A percentile compares a stretch with the other conserved stretches of the same genome.
Evolutionary conservation across 2,888 invertebrate genomes (phyloP).

Genomic region (Hyposoter didymator): DNA sequence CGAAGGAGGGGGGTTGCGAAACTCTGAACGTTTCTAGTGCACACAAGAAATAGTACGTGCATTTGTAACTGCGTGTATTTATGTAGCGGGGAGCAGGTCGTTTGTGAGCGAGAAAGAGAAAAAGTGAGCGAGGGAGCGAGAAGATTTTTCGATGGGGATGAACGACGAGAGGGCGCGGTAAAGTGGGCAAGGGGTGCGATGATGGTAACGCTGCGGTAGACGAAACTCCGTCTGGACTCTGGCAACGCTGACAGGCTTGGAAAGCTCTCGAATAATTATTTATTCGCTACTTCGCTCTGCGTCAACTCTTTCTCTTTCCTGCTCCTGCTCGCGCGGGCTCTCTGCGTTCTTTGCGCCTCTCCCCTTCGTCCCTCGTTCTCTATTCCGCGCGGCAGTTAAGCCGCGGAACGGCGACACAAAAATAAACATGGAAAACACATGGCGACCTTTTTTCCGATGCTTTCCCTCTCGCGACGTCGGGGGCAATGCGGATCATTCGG

Average conservation of each 20-base stretch:
- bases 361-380: slow-evolving; percentile 1
- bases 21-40: slow-evolving; percentile 9
- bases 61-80: slow-evolving; percentile 12
- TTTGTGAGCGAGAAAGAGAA: not conserved
- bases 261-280: slow-evolving; percentile 67
- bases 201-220: slow-evolving; percentile 52
- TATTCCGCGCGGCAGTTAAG: slow-evolving; percentile 17
- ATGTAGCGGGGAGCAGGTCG: not conserved
- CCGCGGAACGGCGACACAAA: slow-evolving; percentile 11
- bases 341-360: too few species aligned
- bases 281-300: slow-evolving; percentile 61
- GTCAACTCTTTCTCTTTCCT: slow-evolving; percentile 44
- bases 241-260: slow-evolving; percentile 36
- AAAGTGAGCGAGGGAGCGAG: not conserved
- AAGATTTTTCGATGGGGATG: slow-evolving; percentile 12
- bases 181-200: slow-evolving; percentile 23
- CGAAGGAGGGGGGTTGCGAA: not conserved
- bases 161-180: slow-evolving; percentile 26
- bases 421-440: slow-evolving; percentile 34
- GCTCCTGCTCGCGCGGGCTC: slow-evolving; percentile 7
- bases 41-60: slow-evolving; percentile 26
- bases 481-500: not conserved
- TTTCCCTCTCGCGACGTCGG: not conserved
- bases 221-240: slow-evolving; percentile 33
- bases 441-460: slow-evolving; percentile 11